These are phyloP conservation scores for Piezodorus guildinii DNA, from an alignment of 1,140 invertebrate species.

Conservation along the genomic window DNA sequence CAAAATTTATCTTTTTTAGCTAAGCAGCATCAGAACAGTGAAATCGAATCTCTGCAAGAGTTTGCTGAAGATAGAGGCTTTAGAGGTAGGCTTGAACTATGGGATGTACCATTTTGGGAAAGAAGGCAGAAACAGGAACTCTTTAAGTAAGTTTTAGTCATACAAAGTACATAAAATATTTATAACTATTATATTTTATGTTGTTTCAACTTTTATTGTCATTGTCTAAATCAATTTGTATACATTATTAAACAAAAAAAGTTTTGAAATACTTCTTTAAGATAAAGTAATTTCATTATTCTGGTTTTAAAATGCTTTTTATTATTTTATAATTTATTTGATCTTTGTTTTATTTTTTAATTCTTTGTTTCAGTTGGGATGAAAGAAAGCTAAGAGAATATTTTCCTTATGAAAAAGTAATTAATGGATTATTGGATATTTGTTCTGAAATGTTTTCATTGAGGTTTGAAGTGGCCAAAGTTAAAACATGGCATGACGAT, in stretches of 20 bases:
- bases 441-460: conserved; percentile 64
- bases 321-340: too few species aligned
- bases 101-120: conserved; percentile 81
- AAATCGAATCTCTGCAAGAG: conserved; percentile 55
- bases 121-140: conserved; percentile 46
- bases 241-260: too few species aligned
- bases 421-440: conserved; percentile 49
- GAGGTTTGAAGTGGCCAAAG: conserved; percentile 55
- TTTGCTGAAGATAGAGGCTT: conserved; percentile 69
- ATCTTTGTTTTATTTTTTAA: conserved; percentile 2
- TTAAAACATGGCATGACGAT: conserved; percentile 69
- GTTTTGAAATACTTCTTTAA: too few species aligned
- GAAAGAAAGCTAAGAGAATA: conserved; percentile 63
- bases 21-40: conserved; percentile 57
- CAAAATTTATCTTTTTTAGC: conserved; percentile 32
- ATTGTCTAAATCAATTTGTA: too few species aligned
- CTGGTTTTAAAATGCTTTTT: too few species aligned
- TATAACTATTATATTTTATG: neutral
- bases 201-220: too few species aligned
- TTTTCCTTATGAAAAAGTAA: conserved; percentile 69
- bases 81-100: conserved; percentile 53
- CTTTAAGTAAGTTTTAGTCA: conserved; percentile 41
- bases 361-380: conserved; percentile 42
- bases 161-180: neutral
- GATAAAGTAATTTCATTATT: too few species aligned